phyloP scores from a whole-genome alignment of 2,113 vertebrate species.

The Oryzias javanicus region DNA sequence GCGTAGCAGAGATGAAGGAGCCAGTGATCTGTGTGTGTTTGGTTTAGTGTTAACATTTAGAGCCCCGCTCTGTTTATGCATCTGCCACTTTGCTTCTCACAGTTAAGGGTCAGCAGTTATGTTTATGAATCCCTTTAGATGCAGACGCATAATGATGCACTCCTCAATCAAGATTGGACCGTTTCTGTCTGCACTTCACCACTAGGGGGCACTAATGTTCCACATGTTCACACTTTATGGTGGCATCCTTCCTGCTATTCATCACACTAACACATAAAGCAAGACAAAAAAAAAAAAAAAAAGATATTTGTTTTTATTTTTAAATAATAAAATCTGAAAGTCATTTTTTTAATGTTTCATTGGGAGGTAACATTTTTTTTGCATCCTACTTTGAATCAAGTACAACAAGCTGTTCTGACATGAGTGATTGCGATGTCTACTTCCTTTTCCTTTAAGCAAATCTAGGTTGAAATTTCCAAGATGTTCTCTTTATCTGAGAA shows the following conservation, averaged over 20 bases:
- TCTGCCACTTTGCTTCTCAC: slow-evolving; percentile 16
- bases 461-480: too few species aligned
- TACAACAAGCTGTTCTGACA: too few species aligned
- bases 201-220: slow-evolving; percentile 68
- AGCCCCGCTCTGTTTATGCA: slow-evolving; percentile 3
- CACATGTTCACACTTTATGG: slow-evolving; percentile 25
- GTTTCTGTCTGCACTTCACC: slow-evolving; percentile 1
- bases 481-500: too few species aligned
- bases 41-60: slow-evolving; percentile 7
- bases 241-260: background rate
- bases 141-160: background rate
- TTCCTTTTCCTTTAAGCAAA: too few species aligned
- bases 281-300: background rate
- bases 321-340: background rate
- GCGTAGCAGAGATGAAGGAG: slow-evolving; percentile 7
- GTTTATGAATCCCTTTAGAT: slow-evolving; percentile 64
- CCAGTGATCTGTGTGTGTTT: background rate
- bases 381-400: too few species aligned
- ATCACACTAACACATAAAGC: background rate
- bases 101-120: slow-evolving; percentile 46
- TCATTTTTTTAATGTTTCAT: background rate
- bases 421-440: too few species aligned
- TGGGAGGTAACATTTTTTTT: background rate
- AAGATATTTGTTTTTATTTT: too few species aligned
- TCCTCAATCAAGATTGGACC: background rate